Evolutionary conservation across 2,888 invertebrate genomes (phyloP).

Genomic region (Plagiodera versicolora): DNA sequence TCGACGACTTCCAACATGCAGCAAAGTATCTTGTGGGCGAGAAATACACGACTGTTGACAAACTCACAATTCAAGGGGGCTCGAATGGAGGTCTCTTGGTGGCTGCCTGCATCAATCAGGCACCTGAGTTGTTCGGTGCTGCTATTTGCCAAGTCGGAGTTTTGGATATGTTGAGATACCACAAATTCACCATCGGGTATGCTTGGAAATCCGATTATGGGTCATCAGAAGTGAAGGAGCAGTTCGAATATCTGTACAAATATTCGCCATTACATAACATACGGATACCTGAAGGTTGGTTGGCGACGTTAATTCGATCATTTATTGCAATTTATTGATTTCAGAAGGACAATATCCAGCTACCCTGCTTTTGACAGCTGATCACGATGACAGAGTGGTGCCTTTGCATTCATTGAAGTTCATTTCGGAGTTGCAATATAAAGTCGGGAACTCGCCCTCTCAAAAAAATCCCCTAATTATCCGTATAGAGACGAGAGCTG

Average conservation of each 20-base stretch:
- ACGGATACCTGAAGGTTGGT: slow-evolving; percentile 60
- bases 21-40: slow-evolving; percentile 83
- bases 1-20: slow-evolving; percentile 94
- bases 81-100: slow-evolving; percentile 98
- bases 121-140: slow-evolving; percentile 92
- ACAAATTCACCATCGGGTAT: slow-evolving; percentile 97
- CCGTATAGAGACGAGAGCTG: slow-evolving; percentile 91
- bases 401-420: slow-evolving; percentile 96
- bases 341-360: slow-evolving; percentile 79
- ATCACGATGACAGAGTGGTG: slow-evolving; percentile 98
- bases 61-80: slow-evolving; percentile 88
- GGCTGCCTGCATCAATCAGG: slow-evolving; percentile 91
- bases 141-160: slow-evolving; percentile 95
- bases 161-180: slow-evolving; percentile 95
- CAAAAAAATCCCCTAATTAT: slow-evolving; percentile 87
- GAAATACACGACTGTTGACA: slow-evolving; percentile 74
- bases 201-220: slow-evolving; percentile 98
- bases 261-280: slow-evolving; percentile 96
- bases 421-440: slow-evolving; percentile 86
- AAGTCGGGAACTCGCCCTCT: slow-evolving; percentile 60
- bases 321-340: no score
- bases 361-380: slow-evolving; percentile 89
- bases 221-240: slow-evolving; percentile 80
- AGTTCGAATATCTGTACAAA: slow-evolving; percentile 82
- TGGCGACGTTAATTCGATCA: no score